Base-by-base conservation (phyloP, 1,140 invertebrate genomes). In the Delia radicum region DNA sequence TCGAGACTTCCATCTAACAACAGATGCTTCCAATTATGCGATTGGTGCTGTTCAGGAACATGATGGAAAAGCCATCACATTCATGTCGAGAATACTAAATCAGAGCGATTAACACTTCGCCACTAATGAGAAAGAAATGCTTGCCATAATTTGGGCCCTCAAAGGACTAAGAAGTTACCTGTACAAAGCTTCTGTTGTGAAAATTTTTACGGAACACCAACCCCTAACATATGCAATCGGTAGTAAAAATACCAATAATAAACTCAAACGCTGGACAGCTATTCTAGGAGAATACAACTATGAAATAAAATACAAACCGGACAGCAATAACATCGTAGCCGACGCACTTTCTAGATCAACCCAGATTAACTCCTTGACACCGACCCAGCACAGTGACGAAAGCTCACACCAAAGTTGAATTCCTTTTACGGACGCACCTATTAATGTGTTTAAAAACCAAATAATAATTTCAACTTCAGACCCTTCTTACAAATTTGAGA, bases 211-310 rank as follows among this genome's bases (percentile, higher is more conserved):
- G 3, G 82, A 82, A 65, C 80, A 89, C 75, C 81, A 82, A 74
- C 82, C 87, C 1, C 78, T 88, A 31, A 78, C 73, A 63, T 89
- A 81, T 82, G 74, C 89, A 7, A 74, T 81, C 6, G 79, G 79
- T 6, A 79, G 85, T 0, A 88, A 85, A 78, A 82, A 87, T 33
- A 79, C 79, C 13, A 78, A 75, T 2, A 78, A 77, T 65, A 72
- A 85, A 74, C 67, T 88, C 10, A 78, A 82, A 0, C 74, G 85
- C 63, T 89, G 87, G 87, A 61, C 74, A 78, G 75, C 62, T 48
- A 73, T 72, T 33, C 61, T 77, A 21, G 71, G 74, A 15, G 77
- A 85, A 28, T 88, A 85, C 78, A 77, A 86, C 48, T 84, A 83
- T 74, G 67, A 82, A 73, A 79, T 88, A 13, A 24, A 33, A 28